Percentiles rank a stretch among this genome's conserved stretches.
Evolutionary conservation across 2,888 invertebrate species (phyloP).

Genomic region (Spisula solida): DNA sequence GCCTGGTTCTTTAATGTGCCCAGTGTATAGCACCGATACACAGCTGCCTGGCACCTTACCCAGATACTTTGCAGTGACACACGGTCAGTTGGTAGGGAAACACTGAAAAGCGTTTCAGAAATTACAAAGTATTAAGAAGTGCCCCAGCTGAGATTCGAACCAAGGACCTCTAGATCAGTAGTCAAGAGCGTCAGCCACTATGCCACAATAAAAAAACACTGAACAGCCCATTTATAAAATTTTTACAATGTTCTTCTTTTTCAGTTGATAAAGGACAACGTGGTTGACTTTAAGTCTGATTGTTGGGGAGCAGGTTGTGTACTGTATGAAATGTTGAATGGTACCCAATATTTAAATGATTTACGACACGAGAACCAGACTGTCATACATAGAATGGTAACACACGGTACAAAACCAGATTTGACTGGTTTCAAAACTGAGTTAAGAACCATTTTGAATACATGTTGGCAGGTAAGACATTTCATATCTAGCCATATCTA

Average conservation of each 20-base stretch:
- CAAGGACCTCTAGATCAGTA: no score
- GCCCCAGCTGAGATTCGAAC: no score
- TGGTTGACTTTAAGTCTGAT: conserved; percentile 53
- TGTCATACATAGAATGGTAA: conserved; percentile 46
- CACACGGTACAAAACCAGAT: conserved; percentile 12
- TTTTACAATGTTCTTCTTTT: conserved; percentile 19
- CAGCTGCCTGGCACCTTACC: no score
- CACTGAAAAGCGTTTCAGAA: no score
- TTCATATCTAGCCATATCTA: neutral
- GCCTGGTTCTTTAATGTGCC: no score
- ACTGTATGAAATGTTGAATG: conserved; percentile 62
- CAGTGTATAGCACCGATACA: no score
- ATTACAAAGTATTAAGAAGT: no score
- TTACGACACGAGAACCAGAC: conserved; percentile 54
- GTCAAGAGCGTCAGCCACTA: no score
- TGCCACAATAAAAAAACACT: no score
- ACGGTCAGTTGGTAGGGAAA: no score
- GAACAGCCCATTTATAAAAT: no score
- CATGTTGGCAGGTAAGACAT: conserved; percentile 47
- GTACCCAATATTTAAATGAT: conserved; percentile 50
- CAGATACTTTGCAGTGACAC: no score
- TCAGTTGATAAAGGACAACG: conserved; percentile 50
- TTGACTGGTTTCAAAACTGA: neutral
- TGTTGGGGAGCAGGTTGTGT: conserved; percentile 65
- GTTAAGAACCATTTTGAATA: conserved; percentile 23